Evolutionary conservation across 2,888 invertebrate species (phyloP).

Genomic region (Sialis lutaria): DNA sequence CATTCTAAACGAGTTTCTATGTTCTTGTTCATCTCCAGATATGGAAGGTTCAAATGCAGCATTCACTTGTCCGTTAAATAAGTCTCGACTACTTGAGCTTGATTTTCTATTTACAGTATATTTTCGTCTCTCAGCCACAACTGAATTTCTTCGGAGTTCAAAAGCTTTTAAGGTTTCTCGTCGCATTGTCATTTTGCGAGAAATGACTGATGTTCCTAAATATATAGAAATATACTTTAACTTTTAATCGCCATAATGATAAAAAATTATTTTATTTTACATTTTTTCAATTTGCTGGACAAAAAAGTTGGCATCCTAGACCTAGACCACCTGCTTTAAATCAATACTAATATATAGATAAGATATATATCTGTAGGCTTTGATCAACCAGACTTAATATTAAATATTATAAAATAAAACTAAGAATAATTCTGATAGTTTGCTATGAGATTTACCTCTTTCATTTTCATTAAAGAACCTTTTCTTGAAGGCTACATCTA

Average conservation of each 20-base stretch:
- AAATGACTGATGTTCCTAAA: conserved; percentile 60
- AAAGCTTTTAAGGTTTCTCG: conserved; percentile 74
- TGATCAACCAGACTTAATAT: too few relatives aligned
- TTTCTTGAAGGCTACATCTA: conserved; percentile 92
- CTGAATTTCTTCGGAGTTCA: conserved; percentile 74
- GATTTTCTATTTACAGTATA: conserved; percentile 77
- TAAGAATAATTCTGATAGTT: background rate
- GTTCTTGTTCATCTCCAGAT: conserved; percentile 42
- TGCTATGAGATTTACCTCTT: conserved; percentile 50
- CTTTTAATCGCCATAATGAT: too few relatives aligned
- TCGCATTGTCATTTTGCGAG: conserved; percentile 68
- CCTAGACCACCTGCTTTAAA: too few relatives aligned
- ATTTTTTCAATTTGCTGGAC: too few relatives aligned
- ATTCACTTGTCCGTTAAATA: conserved; percentile 68
- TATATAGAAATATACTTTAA: conserved; percentile 3
- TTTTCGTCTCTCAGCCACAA: conserved; percentile 72
- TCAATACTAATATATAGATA: too few relatives aligned
- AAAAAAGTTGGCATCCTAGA: too few relatives aligned
- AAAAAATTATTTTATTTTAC: too few relatives aligned
- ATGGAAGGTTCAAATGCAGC: conserved; percentile 53
- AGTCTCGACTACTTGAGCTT: conserved; percentile 63
- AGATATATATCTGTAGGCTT: too few relatives aligned
- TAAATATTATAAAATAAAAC: too few relatives aligned
- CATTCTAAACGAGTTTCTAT: conserved; percentile 53
- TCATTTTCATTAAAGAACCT: conserved; percentile 76